Evolutionary conservation across 2,797 vertebrate species (phyloP), one percentile per base, ranked within the genome.

Genomic region (Cynodonichthys magdalenae): DNA sequence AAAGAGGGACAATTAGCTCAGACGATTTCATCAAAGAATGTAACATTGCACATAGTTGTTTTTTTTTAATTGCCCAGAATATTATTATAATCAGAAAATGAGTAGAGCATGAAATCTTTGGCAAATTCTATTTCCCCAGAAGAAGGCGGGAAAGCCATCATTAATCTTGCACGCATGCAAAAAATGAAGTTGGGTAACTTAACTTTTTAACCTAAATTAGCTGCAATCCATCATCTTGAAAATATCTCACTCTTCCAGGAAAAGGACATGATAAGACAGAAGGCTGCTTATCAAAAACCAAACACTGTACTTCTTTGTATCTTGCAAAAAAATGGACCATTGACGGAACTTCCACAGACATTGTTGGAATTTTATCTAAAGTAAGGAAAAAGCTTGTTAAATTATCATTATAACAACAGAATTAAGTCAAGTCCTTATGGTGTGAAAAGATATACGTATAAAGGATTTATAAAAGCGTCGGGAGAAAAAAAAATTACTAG

Each of bases 271-370:
- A 91, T 90, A 89, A 92, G 69, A 66, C 50, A 53, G 62, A 57
- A 74, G 59, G 15, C 74, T 70, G 78, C 80, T 89, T 92, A 91
- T 92, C 89, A 80, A 71, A 90, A 92, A 67, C 52, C 60, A 91
- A 90, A 90, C 85, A 90, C 66, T 46, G 71, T 54, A 63, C 67
- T 82, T 61, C 64, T 85, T 75, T 80, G 76, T 87, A 75, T 75
- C 70, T 36, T 80, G 80, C 65, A 75, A 49, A 75, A 53, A 84
- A 74, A 70, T 24, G 36, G 34, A 46, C 51, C 19, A 53, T 55
- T 79, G 24, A 50, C 29, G 15, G 34, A 59, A 72, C 53, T 58
- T 78, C 57, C 60, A 57, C 57, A 75, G 53, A 36, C 50, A 49
- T 52, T 56, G 65, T 29, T 52, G 65, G 63, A 75, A 73, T 73